A percentile compares a stretch with the other conserved stretches of the same genome.
Conservation (phyloP, 1,140 invertebrate species). For the Halictus rubicundus region DNA sequence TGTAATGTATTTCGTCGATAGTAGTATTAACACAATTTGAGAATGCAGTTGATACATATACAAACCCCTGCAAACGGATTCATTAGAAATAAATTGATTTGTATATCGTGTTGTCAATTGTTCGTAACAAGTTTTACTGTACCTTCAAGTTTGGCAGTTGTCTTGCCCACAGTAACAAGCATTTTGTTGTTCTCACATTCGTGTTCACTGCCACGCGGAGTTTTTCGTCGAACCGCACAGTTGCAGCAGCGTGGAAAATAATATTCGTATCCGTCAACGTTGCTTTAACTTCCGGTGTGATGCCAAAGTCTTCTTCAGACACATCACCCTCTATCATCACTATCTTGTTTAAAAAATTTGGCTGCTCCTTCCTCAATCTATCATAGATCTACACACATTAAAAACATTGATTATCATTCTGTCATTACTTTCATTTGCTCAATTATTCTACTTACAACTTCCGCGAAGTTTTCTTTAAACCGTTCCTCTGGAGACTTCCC, state of each 20-base stretch:
- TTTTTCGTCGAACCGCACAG: constrained; percentile 93
- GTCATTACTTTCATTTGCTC: background rate
- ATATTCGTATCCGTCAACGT: constrained; percentile 81
- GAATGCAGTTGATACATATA: constrained; percentile 86
- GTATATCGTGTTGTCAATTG: too few relatives aligned
- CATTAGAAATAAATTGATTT: too few relatives aligned
- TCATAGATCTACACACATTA: constrained; percentile 79
- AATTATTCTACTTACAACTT: constrained; percentile 76
- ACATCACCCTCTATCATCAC: constrained; percentile 84
- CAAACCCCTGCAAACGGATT: constrained; percentile 66
- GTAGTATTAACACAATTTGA: constrained; percentile 83
- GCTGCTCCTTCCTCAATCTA: constrained; percentile 73
- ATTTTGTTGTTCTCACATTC: constrained; percentile 84
- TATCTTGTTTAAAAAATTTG: constrained; percentile 80
- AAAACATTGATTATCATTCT: background rate
- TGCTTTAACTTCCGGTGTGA: constrained; percentile 80
- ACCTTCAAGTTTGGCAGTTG: constrained; percentile 86
- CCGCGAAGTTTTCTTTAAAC: constrained; percentile 82
- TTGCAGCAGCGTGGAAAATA: constrained; percentile 94
- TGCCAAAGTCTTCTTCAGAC: constrained; percentile 80
- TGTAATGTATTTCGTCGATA: constrained; percentile 84
- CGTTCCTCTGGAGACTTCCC: constrained; percentile 82
- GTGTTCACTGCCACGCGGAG: constrained; percentile 84
- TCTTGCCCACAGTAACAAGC: constrained; percentile 82
- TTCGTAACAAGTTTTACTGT: too few relatives aligned